Conservation (phyloP, 1,140 invertebrate species). For the Tetramorium simillimum region DNA sequence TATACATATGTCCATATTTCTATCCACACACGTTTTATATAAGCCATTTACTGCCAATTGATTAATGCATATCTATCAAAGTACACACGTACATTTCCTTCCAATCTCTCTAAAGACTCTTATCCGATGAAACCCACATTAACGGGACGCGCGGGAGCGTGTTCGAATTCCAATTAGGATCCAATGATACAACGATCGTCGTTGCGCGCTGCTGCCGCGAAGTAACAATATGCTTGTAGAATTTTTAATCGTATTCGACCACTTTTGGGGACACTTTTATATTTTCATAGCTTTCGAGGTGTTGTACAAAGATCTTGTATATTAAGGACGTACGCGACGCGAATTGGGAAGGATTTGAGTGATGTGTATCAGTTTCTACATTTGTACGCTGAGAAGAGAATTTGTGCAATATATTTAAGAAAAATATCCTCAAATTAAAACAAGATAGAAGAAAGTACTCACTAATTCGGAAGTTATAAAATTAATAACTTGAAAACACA, state of each 20-base stretch:
- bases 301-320: conserved; percentile 73
- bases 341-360: background rate
- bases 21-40: conserved; percentile 52
- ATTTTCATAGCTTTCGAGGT: conserved; percentile 66
- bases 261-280: conserved; percentile 69
- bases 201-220: background rate
- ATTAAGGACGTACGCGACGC: conserved; percentile 35
- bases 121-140: background rate
- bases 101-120: conserved; percentile 50
- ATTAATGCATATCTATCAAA: conserved; percentile 67
- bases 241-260: conserved; percentile 64
- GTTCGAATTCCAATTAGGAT: conserved; percentile 8
- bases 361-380: background rate
- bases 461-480: too few relatives aligned
- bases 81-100: conserved; percentile 65
- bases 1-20: conserved; percentile 29
- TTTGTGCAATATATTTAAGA: too few relatives aligned
- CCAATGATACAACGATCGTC: conserved; percentile 43
- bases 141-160: background rate
- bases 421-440: too few relatives aligned
- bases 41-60: conserved; percentile 59
- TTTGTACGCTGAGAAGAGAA: too few relatives aligned
- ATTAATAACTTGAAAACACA: too few relatives aligned
- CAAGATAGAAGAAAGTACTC: too few relatives aligned
- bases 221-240: conserved; percentile 60